phyloP scores from a whole-genome alignment of 92 coral and sea anemone species.

The Porites evermanni region DNA sequence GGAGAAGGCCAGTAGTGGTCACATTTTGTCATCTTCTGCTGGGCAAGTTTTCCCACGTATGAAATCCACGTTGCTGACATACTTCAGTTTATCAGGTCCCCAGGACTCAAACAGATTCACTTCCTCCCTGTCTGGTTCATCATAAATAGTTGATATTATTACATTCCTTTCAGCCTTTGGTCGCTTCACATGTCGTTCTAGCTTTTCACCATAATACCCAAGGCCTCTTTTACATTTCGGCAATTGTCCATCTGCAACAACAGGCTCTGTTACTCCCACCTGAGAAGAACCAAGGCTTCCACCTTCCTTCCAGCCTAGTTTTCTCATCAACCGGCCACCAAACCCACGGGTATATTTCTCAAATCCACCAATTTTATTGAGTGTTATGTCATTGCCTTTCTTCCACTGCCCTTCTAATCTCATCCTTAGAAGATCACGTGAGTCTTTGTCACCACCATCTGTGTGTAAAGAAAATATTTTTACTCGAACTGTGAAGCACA shows the following conservation, averaged over 20 bases:
- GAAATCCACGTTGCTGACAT: constrained; percentile 81
- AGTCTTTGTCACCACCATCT: constrained; percentile 95
- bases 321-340: constrained; percentile 89
- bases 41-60: constrained; percentile 54
- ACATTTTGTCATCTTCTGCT: neutral
- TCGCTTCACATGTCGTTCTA: constrained; percentile 81
- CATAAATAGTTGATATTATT: constrained; percentile 90
- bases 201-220: constrained; percentile 94
- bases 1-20: neutral
- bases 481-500: neutral
- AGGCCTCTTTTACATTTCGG: constrained; percentile 93
- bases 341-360: constrained; percentile 92
- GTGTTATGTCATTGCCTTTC: constrained; percentile 75
- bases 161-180: constrained; percentile 84
- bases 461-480: neutral
- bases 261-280: constrained; percentile 87
- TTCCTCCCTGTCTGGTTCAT: constrained; percentile 72
- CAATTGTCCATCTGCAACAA: constrained; percentile 86
- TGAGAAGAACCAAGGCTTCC: constrained; percentile 87
- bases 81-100: constrained; percentile 86
- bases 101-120: constrained; percentile 72
- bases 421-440: constrained; percentile 86
- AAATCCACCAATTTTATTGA: constrained; percentile 90
- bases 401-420: constrained; percentile 89
- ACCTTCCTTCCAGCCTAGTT: constrained; percentile 94